phyloP scores from a whole-genome alignment of 2,888 invertebrate genomes.

The Sinhomidia bicolor region DNA sequence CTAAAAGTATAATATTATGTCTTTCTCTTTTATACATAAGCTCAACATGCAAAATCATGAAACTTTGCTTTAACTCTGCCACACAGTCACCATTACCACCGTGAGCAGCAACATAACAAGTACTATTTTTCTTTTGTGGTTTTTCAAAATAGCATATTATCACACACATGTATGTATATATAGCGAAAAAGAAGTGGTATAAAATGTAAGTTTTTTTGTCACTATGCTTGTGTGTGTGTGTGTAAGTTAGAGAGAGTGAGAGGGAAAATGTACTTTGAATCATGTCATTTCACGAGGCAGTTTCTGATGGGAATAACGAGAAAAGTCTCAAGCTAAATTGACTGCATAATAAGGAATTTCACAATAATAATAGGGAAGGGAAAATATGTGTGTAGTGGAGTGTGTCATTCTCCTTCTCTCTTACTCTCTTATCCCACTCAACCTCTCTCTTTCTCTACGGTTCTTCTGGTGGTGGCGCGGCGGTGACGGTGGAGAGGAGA shows the following conservation, averaged over 20 bases:
- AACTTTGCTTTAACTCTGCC: not conserved
- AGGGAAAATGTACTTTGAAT: not conserved
- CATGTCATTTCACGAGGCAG: conserved; percentile 40
- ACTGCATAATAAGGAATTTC: conserved; percentile 66
- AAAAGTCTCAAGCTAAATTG: conserved; percentile 66
- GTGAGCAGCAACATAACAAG: not conserved
- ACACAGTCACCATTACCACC: not conserved
- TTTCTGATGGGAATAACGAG: conserved; percentile 55
- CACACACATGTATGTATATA: too few relatives aligned
- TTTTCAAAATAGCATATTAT: not conserved
- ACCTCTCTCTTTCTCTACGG: too few relatives aligned
- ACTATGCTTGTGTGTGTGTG: not conserved
- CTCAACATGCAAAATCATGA: too few relatives aligned
- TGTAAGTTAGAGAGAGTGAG: not conserved
- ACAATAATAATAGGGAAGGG: conserved; percentile 43
- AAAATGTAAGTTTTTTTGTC: too few relatives aligned
- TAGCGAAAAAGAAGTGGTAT: not conserved
- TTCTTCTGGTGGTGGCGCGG: too few relatives aligned
- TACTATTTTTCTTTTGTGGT: not conserved
- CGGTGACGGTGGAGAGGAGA: too few relatives aligned
- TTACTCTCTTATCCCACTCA: too few relatives aligned
- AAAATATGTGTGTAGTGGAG: conserved; percentile 37
- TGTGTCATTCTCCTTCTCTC: not conserved
- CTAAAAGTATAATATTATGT: not conserved
- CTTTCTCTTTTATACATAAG: not conserved